These are phyloP conservation scores for Tachypleus tridentatus DNA, from an alignment of 1,140 invertebrate genomes.

Conservation along the genomic window DNA sequence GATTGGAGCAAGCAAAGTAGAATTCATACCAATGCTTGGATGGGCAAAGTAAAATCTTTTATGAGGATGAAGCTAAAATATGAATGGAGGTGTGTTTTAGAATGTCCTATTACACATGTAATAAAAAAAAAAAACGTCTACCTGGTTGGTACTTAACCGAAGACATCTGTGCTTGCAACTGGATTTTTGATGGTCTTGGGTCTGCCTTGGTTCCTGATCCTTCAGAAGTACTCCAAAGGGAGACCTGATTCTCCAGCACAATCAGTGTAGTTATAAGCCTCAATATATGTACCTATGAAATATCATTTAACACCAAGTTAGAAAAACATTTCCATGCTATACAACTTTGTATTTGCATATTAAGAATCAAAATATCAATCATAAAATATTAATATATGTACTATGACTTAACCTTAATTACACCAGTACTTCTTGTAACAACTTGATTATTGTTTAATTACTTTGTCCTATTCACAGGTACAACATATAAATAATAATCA, in stretches of 20 bases:
- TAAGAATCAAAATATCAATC: no score
- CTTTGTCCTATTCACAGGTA: not conserved
- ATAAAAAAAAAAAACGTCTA: not conserved
- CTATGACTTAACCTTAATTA: not conserved
- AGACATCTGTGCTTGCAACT: not conserved
- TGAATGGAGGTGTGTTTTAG: no score
- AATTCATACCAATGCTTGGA: no score
- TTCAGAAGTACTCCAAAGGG: slow-evolving; percentile 11
- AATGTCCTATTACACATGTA: no score
- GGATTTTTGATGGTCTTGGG: slow-evolving; percentile 3
- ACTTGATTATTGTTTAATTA: not conserved
- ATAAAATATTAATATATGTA: not conserved
- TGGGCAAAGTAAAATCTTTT: no score
- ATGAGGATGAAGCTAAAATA: no score
- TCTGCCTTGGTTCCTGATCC: slow-evolving; percentile 7
- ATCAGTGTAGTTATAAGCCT: slow-evolving; percentile 20
- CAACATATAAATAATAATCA: not conserved
- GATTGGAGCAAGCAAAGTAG: no score
- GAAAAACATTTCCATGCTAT: slow-evolving; percentile 1
- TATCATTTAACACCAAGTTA: not conserved
- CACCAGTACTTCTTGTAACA: not conserved
- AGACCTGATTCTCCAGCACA: slow-evolving; percentile 21
- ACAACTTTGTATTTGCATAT: not conserved
- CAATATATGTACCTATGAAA: slow-evolving; percentile 20
- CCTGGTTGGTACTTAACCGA: slow-evolving; percentile 19